phyloP scores from a whole-genome alignment of 2,113 vertebrate species.

The Coturnix japonica region DNA sequence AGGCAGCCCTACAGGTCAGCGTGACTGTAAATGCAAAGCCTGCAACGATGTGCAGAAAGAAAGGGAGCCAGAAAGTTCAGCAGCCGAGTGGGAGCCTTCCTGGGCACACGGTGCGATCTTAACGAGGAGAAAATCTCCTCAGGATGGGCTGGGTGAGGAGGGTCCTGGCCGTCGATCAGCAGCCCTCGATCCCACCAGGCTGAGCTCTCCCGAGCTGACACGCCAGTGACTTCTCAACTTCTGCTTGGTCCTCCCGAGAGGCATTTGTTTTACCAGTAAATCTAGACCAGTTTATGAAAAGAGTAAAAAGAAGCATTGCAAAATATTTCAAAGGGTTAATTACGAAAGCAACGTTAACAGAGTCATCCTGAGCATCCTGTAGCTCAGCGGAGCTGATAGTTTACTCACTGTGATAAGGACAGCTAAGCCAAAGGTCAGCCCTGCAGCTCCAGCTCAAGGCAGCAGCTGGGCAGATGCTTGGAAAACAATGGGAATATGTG shows the following conservation, averaged over 20 bases:
- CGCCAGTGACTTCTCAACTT: accelerated
- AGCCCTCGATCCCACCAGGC: too few relatives aligned
- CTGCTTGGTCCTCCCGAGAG: accelerated
- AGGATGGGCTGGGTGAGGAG: neutral
- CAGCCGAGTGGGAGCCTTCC: neutral
- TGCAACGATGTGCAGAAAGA: neutral
- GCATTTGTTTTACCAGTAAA: neutral
- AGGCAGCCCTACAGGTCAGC: neutral
- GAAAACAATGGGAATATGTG: accelerated
- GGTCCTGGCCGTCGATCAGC: too few relatives aligned
- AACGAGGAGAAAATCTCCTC: neutral
- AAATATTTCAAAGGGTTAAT: neutral
- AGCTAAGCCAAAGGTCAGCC: neutral
- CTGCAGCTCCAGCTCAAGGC: neutral
- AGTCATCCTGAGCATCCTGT: neutral
- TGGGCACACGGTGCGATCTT: neutral
- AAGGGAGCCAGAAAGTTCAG: neutral
- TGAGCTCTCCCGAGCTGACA: neutral
- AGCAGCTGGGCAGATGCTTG: accelerated
- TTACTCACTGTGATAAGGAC: neutral
- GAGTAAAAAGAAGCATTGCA: accelerated
- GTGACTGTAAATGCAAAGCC: neutral
- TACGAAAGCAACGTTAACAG: neutral
- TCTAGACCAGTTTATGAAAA: neutral
- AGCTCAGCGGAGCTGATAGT: neutral